Conservation (phyloP, 2,113 vertebrate species). For the Melozone crissalis region DNA sequence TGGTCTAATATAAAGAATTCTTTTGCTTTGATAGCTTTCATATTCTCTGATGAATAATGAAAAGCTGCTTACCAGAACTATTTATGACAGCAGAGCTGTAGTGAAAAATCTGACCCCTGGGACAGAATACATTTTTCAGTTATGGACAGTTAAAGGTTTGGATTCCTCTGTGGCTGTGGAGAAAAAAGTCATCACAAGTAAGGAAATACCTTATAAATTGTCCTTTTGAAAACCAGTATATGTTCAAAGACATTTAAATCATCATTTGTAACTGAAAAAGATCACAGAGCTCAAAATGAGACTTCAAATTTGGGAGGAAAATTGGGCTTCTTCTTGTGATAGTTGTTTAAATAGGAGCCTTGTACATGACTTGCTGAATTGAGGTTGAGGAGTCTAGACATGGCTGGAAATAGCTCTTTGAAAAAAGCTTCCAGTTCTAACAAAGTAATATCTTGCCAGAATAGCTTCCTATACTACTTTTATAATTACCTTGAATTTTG, state of each 20-base stretch:
- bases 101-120: conserved; percentile 80
- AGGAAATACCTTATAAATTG: conserved; percentile 39
- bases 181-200: conserved; percentile 79
- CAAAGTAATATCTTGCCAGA: not conserved
- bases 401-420: not conserved
- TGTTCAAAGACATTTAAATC: not conserved
- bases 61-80: conserved; percentile 45
- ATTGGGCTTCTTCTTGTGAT: not conserved
- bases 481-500: not conserved
- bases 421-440: not conserved
- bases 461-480: not conserved
- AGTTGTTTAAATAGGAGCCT: not conserved
- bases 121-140: conserved; percentile 78
- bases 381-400: not conserved
- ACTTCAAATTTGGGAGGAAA: not conserved
- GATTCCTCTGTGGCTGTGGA: conserved; percentile 70
- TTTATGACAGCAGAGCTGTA: conserved; percentile 64
- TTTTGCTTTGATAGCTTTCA: conserved; percentile 70
- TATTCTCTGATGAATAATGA: conserved; percentile 58
- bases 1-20: not conserved
- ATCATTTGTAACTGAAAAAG: not conserved
- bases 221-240: not conserved
- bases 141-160: conserved; percentile 78
- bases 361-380: accelerated
- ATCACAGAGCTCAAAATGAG: not conserved